Percentiles rank a stretch among this genome's conserved stretches.
Conservation (phyloP, 2,113 vertebrate species). For the Choloepus hoffmanni region DNA sequence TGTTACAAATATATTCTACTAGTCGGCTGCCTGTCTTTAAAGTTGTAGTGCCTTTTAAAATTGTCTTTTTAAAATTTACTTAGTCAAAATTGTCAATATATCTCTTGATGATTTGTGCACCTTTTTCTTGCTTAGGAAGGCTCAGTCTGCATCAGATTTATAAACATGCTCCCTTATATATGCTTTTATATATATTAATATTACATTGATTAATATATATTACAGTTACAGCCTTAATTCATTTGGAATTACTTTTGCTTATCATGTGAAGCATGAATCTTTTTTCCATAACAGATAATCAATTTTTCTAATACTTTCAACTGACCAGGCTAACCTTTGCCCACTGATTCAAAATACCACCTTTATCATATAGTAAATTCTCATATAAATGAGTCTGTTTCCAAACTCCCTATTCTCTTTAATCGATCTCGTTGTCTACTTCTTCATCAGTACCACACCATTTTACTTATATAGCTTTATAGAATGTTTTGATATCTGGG, state of each 20-base stretch:
- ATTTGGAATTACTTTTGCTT: conserved; percentile 27
- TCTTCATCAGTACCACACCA: conserved; percentile 6
- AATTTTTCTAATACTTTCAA: not conserved
- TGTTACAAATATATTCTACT: not conserved
- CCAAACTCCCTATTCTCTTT: not conserved
- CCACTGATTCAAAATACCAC: conserved; percentile 12
- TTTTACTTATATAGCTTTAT: not conserved
- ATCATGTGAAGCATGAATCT: not conserved
- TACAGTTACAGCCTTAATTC: conserved; percentile 24
- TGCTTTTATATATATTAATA: not conserved
- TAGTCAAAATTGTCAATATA: conserved; percentile 4
- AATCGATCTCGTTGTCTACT: not conserved
- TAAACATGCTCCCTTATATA: not conserved
- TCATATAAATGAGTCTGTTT: not conserved
- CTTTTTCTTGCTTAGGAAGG: not conserved
- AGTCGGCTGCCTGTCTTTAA: not conserved
- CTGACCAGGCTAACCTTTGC: not conserved
- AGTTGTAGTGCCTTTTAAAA: conserved; percentile 3
- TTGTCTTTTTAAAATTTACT: not conserved
- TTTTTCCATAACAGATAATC: not conserved
- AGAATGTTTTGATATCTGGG: not conserved
- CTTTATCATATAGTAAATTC: not conserved
- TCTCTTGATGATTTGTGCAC: not conserved
- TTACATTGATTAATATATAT: no score
- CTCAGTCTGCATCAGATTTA: not conserved